phyloP scores from a whole-genome alignment of 2,113 vertebrate genomes.

The Tiliqua scincoides region DNA sequence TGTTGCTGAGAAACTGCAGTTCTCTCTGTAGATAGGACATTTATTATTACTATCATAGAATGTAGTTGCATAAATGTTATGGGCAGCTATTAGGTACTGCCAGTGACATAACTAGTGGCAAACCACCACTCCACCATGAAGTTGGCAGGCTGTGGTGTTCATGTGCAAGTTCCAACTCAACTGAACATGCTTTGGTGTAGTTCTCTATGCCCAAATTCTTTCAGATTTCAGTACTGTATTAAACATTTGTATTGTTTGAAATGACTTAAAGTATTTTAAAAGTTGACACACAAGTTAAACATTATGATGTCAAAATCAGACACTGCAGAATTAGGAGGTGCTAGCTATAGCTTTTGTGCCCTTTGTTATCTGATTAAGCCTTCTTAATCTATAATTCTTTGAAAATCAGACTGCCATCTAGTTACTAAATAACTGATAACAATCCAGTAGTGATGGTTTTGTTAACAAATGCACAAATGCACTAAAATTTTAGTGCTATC shows the following conservation, averaged over 20 bases:
- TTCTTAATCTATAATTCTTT: background rate
- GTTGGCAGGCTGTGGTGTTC: background rate
- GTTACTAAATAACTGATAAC: constrained; percentile 61
- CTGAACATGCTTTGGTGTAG: background rate
- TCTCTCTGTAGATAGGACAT: background rate
- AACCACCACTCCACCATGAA: background rate
- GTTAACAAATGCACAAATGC: background rate
- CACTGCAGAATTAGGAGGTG: background rate
- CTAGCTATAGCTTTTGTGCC: background rate
- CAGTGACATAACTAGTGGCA: background rate
- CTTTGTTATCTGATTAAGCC: background rate
- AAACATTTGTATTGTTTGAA: background rate
- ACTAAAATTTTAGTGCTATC: background rate
- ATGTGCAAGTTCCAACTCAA: background rate
- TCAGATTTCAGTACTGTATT: background rate
- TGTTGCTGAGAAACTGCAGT: background rate
- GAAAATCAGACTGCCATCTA: background rate
- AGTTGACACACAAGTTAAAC: background rate
- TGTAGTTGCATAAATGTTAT: background rate
- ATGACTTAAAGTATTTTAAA: background rate
- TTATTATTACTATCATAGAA: background rate
- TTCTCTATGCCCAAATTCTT: background rate
- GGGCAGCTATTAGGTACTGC: background rate
- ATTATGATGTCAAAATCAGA: background rate
- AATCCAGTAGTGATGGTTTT: constrained; percentile 19